Base-by-base conservation (phyloP, 2,113 vertebrate species). In the Phodopus roborovskii region DNA sequence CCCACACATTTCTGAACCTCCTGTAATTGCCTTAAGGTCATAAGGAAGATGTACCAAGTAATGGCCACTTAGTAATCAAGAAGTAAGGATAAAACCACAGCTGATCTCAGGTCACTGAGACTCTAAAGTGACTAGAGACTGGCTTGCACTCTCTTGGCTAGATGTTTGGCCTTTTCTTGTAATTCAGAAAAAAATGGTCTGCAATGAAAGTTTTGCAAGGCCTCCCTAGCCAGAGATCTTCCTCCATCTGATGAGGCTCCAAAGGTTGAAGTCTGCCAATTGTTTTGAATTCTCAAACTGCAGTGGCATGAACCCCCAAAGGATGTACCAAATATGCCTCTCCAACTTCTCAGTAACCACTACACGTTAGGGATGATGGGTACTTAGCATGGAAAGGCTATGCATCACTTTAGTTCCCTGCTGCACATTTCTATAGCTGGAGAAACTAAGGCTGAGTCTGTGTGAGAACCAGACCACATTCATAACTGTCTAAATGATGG, bases 401-500 rank as follows among this genome's bases (percentile, higher is more conserved):
- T 13, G 11, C 26, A n/a, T 22, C 30, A 7, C 36, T 36, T 45
- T 82, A 45, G 9, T 22, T 93, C 73, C 33, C 19, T 75, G 36
- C 30, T 85, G 42, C 12, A 77, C 22, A n/a, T 53, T 45, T 66
- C 71, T 50, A 33, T 68, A 42, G 6, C 42, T 74, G n/a, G 81
- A 77, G 70, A 91, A 94, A 85, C 86, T 77, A 77, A 92, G 42
- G 22, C 70, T 36, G 4, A 75, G 60, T 11, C 77, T 58, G 2
- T 11, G 9, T 73, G 19, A 28, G 60, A 16, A 56, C 24, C 86
- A 81, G 39, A 15, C 45, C 33, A 58, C 19, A 17, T 71, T 60
- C 64, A 62, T 12, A 58, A 58, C 22, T 26, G 22, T 45, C 30
- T 74, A 48, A 53, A 68, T 28, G 42, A 53, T 0, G 82, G 79